Evolutionary conservation across 2,888 invertebrate species (phyloP), one percentile per base, ranked within the genome.

Genomic region (Eucera pruinosa): DNA sequence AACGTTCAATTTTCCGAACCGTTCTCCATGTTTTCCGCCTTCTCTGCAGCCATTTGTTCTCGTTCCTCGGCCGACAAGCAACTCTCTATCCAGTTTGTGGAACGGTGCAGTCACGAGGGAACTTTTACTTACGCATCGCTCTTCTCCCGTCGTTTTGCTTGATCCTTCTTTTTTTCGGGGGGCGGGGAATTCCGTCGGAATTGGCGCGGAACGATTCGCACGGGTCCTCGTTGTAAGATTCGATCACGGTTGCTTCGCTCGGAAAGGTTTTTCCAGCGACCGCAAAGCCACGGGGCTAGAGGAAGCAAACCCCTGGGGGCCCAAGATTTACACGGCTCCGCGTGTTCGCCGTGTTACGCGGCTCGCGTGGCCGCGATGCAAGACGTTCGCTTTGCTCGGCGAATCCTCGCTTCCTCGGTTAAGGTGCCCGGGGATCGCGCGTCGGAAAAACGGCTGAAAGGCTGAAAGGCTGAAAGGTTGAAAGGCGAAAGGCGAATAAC

Each of bases 401-500:
- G 62, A 47, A 39, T 41, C 41, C 30, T 65, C 57, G 20, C 20
- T 6, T n/a, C n/a, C 20, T 25, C n/a, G 57, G 66, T 48, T 27
- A 45, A 52, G 39, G 18, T 15, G 50, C 50, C 1, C 7, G 13
- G 20, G n/a, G 61, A 57, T 43, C 27, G 27, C 11, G 58, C n/a
- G 43, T 58, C 27, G n/a, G 43, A 6, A 25, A 15, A 36, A 33
- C 11, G 20, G 6, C 2, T 5, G 6, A 11, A 58, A 25, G 11
- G 27, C 20, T 0, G 36, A 36, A 66, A 27, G 25, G 39, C 5
- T 13, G 25, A 33, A 47, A 48, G 47, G 45, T 45, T 25, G 52
- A 47, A 5, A 36, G 43, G 25, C 20, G 41, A 43, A 36, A 30
- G 55, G 52, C 64, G 41, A 45, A 39, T 74, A 76, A 78, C 73